Base-by-base conservation (phyloP, 1,140 invertebrate species). In the Drosophila azteca region DNA sequence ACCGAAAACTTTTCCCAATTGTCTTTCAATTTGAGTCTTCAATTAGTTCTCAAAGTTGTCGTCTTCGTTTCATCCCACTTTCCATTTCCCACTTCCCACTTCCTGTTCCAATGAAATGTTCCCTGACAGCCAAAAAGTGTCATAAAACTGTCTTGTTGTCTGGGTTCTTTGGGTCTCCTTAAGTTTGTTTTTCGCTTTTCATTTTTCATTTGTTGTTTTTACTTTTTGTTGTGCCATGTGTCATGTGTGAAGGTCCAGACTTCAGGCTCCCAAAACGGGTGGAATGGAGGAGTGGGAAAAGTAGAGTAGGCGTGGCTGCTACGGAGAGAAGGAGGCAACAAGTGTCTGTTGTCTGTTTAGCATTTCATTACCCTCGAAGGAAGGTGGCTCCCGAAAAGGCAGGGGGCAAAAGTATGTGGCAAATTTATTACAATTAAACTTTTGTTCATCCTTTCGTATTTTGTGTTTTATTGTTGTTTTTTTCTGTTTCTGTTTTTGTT, bases 381-480 rank as follows among this genome's bases (percentile, higher is more conserved):
- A 64, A 63, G 52, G 53, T 62, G 24, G 15, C 6, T 53, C 31
- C 35, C 35, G 2, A 52, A 52, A 55, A 55, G 15, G 35, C 50
- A 53, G 35, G 44, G 50, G 57, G 53, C 43, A 39, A 62, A 65
- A 75, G 62, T 69, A 79, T 85, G 77, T 84, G 76, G 74, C 53
- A 87, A 78, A 87, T 78, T 88, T 78, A 87, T 87, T 85, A 63
- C 82, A 87, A 87, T 82, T 88, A 87, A 82, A 85, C 64, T 77
- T 79, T 71, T 39, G 35, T 39, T 39, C 11, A 39, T 39, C 35
- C 35, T 11, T 39, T 35, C 31, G 31, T 3, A 3, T 3, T 9
- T 60, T 57, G 31, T 3, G 3, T 3, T 9, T 60, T 57, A 17
- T 51, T 31, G n/a, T 11, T 46, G 15, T 7, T 26, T 29, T 52